Evolutionary conservation across 2,113 vertebrate genomes (phyloP).

Genomic region (Eonycteris spelaea): DNA sequence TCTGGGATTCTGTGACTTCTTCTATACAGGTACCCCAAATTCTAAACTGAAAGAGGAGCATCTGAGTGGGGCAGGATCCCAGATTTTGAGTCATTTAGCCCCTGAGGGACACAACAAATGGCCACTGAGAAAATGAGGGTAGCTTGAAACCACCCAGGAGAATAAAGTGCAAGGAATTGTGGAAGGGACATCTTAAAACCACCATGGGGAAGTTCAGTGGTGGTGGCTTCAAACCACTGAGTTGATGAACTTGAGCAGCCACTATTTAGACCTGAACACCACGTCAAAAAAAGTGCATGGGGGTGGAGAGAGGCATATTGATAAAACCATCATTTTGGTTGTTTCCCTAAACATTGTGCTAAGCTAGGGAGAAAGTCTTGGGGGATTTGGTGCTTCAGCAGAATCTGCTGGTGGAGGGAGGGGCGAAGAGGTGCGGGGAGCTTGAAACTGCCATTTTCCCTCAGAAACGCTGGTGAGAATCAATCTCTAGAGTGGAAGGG

Average conservation of each 20-base stretch:
- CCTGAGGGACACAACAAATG: slow-evolving; percentile 69
- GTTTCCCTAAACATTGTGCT: not conserved
- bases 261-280: slow-evolving; percentile 58
- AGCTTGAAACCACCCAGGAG: slow-evolving; percentile 51
- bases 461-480: slow-evolving; percentile 77
- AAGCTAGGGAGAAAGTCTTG: slow-evolving; percentile 17
- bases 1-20: slow-evolving; percentile 47
- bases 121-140: slow-evolving; percentile 66
- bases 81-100: slow-evolving; percentile 40
- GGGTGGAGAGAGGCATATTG: not conserved
- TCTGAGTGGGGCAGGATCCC: slow-evolving; percentile 26
- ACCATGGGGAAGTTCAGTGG: slow-evolving; percentile 32
- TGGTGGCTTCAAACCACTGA: slow-evolving; percentile 27
- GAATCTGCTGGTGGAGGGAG: slow-evolving; percentile 13
- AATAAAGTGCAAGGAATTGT: slow-evolving; percentile 72
- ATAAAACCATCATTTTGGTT: not conserved
- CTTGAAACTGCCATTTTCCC: slow-evolving; percentile 61
- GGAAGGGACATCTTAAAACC: slow-evolving; percentile 50
- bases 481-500: slow-evolving; percentile 49
- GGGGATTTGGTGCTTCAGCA: slow-evolving; percentile 36
- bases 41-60: slow-evolving; percentile 35
- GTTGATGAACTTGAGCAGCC: slow-evolving; percentile 33
- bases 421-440: fast-evolving
- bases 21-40: not conserved
- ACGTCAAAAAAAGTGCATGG: slow-evolving; percentile 54